These are phyloP conservation scores for Loripinus fragilis DNA, from an alignment of 2,888 invertebrate species.

Conservation along the genomic window DNA sequence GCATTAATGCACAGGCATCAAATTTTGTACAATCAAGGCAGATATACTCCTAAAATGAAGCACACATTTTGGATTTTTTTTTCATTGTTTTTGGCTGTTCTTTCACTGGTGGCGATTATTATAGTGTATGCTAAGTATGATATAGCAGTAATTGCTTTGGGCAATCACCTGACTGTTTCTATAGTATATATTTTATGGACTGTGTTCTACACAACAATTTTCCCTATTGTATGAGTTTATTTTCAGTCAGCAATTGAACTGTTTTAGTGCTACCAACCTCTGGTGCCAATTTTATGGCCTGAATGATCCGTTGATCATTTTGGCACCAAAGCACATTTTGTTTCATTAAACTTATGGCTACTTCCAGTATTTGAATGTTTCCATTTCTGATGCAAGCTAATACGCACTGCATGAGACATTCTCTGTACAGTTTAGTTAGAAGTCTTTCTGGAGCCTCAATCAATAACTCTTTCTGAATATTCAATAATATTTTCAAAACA, in stretches of 20 bases:
- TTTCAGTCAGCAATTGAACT: background rate
- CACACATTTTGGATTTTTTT: too few relatives aligned
- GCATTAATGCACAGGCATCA: too few relatives aligned
- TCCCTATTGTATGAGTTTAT: background rate
- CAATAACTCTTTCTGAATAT: background rate
- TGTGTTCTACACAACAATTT: too few relatives aligned
- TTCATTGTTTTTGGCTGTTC: too few relatives aligned
- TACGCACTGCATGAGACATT: background rate
- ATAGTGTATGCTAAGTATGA: too few relatives aligned
- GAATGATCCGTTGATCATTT: background rate
- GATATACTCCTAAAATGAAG: too few relatives aligned
- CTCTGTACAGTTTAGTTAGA: background rate
- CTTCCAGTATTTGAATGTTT: background rate
- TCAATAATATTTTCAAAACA: background rate
- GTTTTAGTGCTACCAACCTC: background rate
- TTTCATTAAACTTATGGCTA: background rate
- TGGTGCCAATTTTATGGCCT: background rate
- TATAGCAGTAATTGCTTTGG: too few relatives aligned
- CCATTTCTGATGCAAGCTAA: background rate
- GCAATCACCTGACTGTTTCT: too few relatives aligned
- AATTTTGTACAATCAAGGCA: too few relatives aligned
- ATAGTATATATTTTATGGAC: too few relatives aligned
- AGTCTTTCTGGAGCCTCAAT: constrained; percentile 3
- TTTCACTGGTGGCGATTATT: too few relatives aligned
- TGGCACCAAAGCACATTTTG: background rate